phyloP scores from a whole-genome alignment of 2,888 invertebrate species.

The Agyllia agylla region DNA sequence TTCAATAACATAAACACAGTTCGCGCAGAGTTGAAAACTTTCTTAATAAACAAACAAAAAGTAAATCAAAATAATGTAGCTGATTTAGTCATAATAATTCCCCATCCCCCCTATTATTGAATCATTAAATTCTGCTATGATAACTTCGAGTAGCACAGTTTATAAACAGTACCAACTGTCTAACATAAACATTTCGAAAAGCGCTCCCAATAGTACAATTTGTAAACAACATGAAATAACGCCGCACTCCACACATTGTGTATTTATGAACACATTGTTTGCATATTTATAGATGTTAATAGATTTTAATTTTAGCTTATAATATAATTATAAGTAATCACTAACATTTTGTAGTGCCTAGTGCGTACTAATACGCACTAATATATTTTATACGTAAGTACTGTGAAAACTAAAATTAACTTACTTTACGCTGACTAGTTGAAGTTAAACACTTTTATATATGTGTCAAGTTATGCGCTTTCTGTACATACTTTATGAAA shows the following conservation, averaged over 20 bases:
- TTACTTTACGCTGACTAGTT: too few species aligned
- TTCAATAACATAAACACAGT: not conserved
- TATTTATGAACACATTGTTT: slow-evolving; percentile 84
- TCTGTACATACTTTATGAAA: too few species aligned
- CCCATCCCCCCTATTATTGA: slow-evolving; percentile 69
- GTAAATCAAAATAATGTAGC: not conserved
- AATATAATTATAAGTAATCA: not conserved
- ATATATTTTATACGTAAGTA: too few species aligned
- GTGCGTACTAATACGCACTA: too few species aligned
- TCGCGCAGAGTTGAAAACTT: not conserved
- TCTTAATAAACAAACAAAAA: not conserved
- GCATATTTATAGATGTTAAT: slow-evolving; percentile 78
- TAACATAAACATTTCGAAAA: slow-evolving; percentile 85
- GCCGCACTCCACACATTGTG: slow-evolving; percentile 76
- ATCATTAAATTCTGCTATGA: slow-evolving; percentile 79
- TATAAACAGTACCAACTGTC: slow-evolving; percentile 84
- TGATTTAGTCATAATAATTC: slow-evolving; percentile 50
- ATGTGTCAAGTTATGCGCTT: too few species aligned
- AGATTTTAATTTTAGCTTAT: slow-evolving; percentile 24
- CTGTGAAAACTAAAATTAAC: too few species aligned
- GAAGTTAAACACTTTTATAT: too few species aligned
- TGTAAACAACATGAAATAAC: slow-evolving; percentile 85
- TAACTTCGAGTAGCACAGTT: slow-evolving; percentile 82
- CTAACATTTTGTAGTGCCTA: too few species aligned
- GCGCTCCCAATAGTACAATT: slow-evolving; percentile 82